Evolutionary conservation across 2,888 invertebrate species (phyloP).

Genomic region (Altica lythri): DNA sequence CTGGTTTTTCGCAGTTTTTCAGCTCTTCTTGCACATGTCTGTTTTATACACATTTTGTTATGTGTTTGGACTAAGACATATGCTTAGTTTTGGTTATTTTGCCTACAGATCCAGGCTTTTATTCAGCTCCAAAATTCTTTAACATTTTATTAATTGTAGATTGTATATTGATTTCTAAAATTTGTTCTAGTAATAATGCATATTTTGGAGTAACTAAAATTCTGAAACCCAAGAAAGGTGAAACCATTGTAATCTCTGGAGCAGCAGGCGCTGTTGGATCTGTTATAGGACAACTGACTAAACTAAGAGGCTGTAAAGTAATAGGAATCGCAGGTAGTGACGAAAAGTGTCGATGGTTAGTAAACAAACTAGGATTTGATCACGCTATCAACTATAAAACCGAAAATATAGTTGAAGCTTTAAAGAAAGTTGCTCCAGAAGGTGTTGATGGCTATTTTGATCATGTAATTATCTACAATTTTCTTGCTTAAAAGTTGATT

Average conservation of each 20-base stretch:
- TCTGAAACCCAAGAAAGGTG: conserved; percentile 71
- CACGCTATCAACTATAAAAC: conserved; percentile 74
- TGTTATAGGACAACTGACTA: conserved; percentile 78
- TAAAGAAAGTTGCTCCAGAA: conserved; percentile 67
- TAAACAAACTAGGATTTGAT: conserved; percentile 71
- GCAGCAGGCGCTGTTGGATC: conserved; percentile 82
- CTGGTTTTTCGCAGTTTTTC: too few relatives aligned
- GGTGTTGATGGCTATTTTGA: conserved; percentile 79
- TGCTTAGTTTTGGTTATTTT: too few relatives aligned
- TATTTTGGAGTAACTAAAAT: conserved; percentile 75
- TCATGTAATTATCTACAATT: conserved; percentile 61
- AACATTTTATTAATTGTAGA: not conserved
- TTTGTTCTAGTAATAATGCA: conserved; percentile 66
- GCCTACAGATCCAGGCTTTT: too few relatives aligned
- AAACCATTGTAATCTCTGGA: conserved; percentile 72
- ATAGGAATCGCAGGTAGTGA: conserved; percentile 75
- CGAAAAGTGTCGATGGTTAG: conserved; percentile 69
- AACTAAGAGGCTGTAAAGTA: conserved; percentile 70
- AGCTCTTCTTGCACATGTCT: too few relatives aligned
- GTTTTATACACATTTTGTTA: too few relatives aligned
- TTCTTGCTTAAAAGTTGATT: not conserved
- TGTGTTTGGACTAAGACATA: too few relatives aligned
- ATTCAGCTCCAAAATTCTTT: too few relatives aligned
- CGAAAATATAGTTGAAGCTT: conserved; percentile 58
- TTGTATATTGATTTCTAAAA: too few relatives aligned